These are phyloP conservation scores for Conus betulinus DNA, from an alignment of 1,140 invertebrate genomes.

Conservation along the genomic window DNA sequence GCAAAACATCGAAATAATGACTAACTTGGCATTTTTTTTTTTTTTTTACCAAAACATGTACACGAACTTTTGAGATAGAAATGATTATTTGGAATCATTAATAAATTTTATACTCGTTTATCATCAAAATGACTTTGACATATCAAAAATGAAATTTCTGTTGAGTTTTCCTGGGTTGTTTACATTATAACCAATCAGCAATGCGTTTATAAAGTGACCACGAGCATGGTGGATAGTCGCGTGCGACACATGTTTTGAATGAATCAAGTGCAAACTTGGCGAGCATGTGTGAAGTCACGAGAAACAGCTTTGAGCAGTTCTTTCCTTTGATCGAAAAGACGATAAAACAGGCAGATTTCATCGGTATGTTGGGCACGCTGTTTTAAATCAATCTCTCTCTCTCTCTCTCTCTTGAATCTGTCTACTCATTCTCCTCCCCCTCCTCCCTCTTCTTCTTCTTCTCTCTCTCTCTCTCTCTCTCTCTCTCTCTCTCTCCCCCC, in stretches of 20 bases:
- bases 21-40: no score
- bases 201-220: not conserved
- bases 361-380: constrained; percentile 46
- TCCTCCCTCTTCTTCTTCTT: not conserved
- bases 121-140: no score
- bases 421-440: not conserved
- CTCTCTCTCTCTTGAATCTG: not conserved
- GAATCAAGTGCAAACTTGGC: not conserved
- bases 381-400: not conserved
- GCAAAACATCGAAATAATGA: not conserved
- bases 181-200: not conserved
- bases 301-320: constrained; percentile 53
- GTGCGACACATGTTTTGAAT: not conserved
- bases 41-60: not conserved
- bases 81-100: no score
- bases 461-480: not conserved
- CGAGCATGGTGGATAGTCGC: not conserved
- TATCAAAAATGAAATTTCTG: not conserved
- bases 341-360: constrained; percentile 57
- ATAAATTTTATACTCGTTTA: no score
- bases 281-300: constrained; percentile 57
- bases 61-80: not conserved
- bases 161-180: not conserved
- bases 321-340: constrained; percentile 54
- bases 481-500: not conserved